Evolutionary conservation across 1,140 invertebrate genomes (phyloP), one percentile per base, ranked within the genome.

Genomic region (Lutraria rhynchaena): DNA sequence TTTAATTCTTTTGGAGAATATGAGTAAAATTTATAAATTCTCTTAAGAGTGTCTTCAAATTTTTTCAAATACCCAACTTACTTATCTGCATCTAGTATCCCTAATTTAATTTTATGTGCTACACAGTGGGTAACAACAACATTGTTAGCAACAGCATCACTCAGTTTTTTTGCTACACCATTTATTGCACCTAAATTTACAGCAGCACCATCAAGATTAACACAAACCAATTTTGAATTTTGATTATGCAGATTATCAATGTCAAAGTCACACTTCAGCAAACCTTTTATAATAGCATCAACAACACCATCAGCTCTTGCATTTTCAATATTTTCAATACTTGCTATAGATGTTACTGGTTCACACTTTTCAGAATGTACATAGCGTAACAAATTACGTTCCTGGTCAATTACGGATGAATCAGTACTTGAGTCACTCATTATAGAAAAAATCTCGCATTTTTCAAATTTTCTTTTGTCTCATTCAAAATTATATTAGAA

Each of bases 1-100:
- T 53, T 22, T 33, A 55, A 53, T 37, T 65, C 3, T 60, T 77
- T 77, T 41, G 41, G 78, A 46, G 53, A 60, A 22, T 53, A 81
- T 11, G 29, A 65, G 22, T 81, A 81, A 19, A 81, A 74, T 24
- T 77, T 77, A 51, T 57, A 83, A n/a, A n/a, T n/a, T n/a, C n/a
- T n/a, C n/a, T n/a, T n/a, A n/a, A 82, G 4, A 41, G 65, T 71
- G 46, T 83, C 61, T 61, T 83, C 75, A 73, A 83, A 67, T 41
- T 78, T 51, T 53, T 80, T 78, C 11, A 83, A 27, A 44, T 83
- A 83, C 13, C n/a, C 31, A 67, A 74, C 24, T 31, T 73, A 24
- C 49, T 83, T 78, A 22, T 74, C 61, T 33, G 57, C 67, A 80
- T 74, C 67, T 46, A 71, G 49, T 17, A 75, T 46, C 29, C 76